Percentiles rank a stretch among this genome's conserved stretches.
phyloP scores from a whole-genome alignment of 1,140 invertebrate genomes.

The Apis cerana region DNA sequence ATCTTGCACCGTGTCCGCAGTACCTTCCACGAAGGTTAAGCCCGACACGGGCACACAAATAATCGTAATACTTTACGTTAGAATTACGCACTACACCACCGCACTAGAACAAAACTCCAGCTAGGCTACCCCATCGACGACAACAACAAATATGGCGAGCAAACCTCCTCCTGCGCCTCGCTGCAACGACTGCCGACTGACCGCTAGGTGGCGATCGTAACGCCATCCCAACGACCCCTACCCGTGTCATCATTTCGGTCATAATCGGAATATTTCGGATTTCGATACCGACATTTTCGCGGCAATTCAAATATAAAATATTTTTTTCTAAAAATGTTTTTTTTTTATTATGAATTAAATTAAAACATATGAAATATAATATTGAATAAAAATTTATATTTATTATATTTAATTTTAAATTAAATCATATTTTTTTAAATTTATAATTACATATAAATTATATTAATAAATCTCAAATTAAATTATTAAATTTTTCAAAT shows the following conservation, averaged over 20 bases:
- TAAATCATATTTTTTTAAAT: too few relatives aligned
- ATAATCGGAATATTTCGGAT: slow-evolving; percentile 15
- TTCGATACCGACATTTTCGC: not conserved
- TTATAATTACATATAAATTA: too few relatives aligned
- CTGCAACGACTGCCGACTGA: slow-evolving; percentile 47
- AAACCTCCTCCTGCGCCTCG: slow-evolving; percentile 55
- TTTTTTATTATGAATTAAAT: not conserved
- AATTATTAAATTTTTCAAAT: too few relatives aligned
- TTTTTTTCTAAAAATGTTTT: not conserved
- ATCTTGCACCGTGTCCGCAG: slow-evolving; percentile 45
- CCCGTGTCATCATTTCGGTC: not conserved
- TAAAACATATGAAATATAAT: not conserved
- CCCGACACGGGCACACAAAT: slow-evolving; percentile 44
- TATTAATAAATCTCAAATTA: too few relatives aligned
- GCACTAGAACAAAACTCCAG: slow-evolving; percentile 44
- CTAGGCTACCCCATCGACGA: slow-evolving; percentile 82
- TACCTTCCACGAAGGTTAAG: slow-evolving; percentile 27
- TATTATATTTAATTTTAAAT: too few relatives aligned
- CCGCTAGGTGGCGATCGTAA: slow-evolving; percentile 51
- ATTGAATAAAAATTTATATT: not conserved
- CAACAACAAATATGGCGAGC: slow-evolving; percentile 85
- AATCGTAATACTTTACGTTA: slow-evolving; percentile 18
- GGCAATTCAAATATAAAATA: not conserved
- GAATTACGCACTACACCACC: slow-evolving; percentile 34
- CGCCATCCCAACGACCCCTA: slow-evolving; percentile 8